phyloP scores from a whole-genome alignment of 2,113 vertebrate genomes.

The Patagioenas fasciata region DNA sequence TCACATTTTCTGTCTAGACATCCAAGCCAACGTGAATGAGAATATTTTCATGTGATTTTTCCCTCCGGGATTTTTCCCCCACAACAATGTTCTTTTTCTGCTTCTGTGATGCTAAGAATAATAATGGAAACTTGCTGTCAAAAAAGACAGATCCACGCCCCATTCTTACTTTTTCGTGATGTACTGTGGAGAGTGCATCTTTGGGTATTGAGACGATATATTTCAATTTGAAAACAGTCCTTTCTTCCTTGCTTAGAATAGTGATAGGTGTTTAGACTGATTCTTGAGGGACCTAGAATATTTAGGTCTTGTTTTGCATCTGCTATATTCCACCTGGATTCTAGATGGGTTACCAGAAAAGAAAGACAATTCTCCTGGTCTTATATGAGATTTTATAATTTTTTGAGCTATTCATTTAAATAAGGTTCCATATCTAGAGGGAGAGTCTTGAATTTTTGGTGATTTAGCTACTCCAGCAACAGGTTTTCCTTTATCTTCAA shows the following conservation, averaged over 20 bases:
- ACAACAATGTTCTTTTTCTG: not conserved
- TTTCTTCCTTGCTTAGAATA: not conserved
- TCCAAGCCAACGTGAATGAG: not conserved
- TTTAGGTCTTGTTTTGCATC: not conserved
- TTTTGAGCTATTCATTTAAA: not conserved
- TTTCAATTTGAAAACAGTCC: not conserved
- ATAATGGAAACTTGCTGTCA: not conserved
- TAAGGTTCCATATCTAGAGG: not conserved
- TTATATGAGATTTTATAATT: not conserved
- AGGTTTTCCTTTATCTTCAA: not conserved
- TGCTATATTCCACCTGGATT: not conserved
- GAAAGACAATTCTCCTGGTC: not conserved
- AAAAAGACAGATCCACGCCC: not conserved
- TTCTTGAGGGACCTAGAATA: not conserved
- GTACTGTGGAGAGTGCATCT: not conserved
- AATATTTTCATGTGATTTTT: constrained; percentile 3
- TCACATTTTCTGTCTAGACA: constrained; percentile 44
- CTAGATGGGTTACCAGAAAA: not conserved
- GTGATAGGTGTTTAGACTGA: not conserved
- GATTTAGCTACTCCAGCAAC: not conserved
- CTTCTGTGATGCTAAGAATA: not conserved
- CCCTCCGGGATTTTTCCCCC: not conserved
- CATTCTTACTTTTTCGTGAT: not conserved
- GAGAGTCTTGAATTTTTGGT: not conserved
- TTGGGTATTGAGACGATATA: not conserved